Conservation (phyloP, 2,797 vertebrate genomes). For the Eutrigla gurnardus region DNA sequence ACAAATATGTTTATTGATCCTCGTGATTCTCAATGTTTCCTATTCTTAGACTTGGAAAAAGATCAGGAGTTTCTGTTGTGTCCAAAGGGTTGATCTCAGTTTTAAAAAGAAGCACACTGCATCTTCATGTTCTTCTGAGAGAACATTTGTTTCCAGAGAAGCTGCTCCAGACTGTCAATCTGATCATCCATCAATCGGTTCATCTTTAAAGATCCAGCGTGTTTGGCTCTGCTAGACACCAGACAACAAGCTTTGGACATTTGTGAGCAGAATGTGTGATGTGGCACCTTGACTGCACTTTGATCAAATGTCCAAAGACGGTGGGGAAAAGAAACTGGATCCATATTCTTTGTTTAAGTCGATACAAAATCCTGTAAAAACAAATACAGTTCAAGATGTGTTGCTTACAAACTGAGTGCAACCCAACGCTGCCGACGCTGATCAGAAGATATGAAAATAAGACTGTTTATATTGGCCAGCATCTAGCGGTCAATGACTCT, state of each 20-base stretch:
- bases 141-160: slow-evolving; percentile 9
- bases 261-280: neutral
- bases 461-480: neutral
- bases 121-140: neutral
- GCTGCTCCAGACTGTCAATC: neutral
- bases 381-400: neutral
- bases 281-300: neutral
- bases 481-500: neutral
- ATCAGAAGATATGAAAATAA: neutral
- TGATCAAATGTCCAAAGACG: neutral
- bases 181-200: neutral
- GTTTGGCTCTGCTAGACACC: neutral
- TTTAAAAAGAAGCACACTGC: neutral
- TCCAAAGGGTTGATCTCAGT: neutral
- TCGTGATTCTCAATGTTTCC: neutral
- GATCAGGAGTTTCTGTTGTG: neutral
- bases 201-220: neutral
- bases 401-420: neutral
- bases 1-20: neutral
- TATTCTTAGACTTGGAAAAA: neutral
- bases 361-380: neutral
- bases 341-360: too few relatives aligned
- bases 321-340: too few relatives aligned
- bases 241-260: neutral
- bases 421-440: neutral